A percentile compares a stretch with the other conserved stretches of the same genome.
phyloP scores from a whole-genome alignment of 2,113 vertebrate genomes.

The Oplegnathus fasciatus region DNA sequence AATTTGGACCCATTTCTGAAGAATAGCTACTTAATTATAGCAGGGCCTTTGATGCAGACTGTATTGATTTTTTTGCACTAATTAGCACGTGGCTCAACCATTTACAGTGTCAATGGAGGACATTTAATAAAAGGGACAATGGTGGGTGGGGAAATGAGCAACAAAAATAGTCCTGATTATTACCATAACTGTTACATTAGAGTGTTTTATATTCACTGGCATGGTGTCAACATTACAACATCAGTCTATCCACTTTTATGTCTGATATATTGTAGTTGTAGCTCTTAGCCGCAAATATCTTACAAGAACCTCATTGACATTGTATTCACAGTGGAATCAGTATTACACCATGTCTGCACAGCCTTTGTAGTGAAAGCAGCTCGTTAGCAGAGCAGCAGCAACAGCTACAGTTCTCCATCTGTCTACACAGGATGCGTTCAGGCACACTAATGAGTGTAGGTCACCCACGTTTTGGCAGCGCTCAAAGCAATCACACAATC shows the following conservation, averaged over 20 bases:
- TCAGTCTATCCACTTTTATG: background rate
- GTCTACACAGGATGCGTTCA: no score
- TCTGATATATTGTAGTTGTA: background rate
- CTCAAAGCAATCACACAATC: no score
- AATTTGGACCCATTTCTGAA: slow-evolving; percentile 10
- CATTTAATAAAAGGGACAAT: slow-evolving; percentile 1
- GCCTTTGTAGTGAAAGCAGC: no score
- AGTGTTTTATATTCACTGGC: background rate
- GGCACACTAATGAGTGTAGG: no score
- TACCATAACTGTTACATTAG: slow-evolving; percentile 2
- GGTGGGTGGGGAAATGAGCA: background rate
- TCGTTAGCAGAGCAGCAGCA: no score
- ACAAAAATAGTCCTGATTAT: background rate
- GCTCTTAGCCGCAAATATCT: background rate
- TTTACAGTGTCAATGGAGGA: slow-evolving; percentile 19
- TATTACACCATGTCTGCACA: background rate
- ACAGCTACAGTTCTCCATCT: no score
- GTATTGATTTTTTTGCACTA: background rate
- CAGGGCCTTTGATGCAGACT: slow-evolving; percentile 36
- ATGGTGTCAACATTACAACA: background rate
- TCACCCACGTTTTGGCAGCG: no score
- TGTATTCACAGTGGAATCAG: background rate
- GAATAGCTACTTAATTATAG: slow-evolving; percentile 43
- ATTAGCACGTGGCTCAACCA: slow-evolving; percentile 36
- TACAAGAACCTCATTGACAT: background rate